These are phyloP conservation scores for Dryobates pubescens DNA, from an alignment of 2,797 vertebrate genomes.

Conservation along the genomic window DNA sequence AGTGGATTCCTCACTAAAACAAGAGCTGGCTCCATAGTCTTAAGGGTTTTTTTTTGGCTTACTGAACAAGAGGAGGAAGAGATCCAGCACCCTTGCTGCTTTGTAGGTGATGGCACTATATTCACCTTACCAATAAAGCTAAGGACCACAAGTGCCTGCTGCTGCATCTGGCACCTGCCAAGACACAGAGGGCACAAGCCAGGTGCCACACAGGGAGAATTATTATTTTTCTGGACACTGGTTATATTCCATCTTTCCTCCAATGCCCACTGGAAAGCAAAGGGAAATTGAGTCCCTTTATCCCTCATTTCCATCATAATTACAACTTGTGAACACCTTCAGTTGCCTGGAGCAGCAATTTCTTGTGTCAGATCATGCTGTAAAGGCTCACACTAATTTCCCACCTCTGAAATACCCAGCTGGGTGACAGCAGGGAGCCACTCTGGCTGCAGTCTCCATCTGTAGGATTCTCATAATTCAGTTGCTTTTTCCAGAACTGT, in stretches of 20 bases:
- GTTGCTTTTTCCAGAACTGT: background rate
- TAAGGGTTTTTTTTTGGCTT: background rate
- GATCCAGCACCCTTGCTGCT: background rate
- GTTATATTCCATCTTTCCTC: background rate
- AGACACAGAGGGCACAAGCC: background rate
- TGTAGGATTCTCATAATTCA: background rate
- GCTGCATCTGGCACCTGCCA: fast-evolving
- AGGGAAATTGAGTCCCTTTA: background rate
- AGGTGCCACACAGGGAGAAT: background rate
- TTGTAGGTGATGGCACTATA: background rate
- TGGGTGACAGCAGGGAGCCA: background rate
- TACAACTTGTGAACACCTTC: background rate
- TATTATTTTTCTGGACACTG: background rate
- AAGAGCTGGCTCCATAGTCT: background rate
- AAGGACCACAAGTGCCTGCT: background rate
- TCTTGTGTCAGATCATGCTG: background rate
- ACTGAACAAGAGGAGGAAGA: background rate
- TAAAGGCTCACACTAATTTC: background rate
- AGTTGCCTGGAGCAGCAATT: background rate
- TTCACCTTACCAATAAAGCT: background rate
- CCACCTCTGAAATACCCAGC: background rate
- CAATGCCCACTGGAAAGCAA: background rate
- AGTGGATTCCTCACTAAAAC: background rate
- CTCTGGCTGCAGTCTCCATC: background rate
- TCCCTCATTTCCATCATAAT: background rate